phyloP scores from a whole-genome alignment of 2,113 vertebrate species.

The Paradisaea rubra region DNA sequence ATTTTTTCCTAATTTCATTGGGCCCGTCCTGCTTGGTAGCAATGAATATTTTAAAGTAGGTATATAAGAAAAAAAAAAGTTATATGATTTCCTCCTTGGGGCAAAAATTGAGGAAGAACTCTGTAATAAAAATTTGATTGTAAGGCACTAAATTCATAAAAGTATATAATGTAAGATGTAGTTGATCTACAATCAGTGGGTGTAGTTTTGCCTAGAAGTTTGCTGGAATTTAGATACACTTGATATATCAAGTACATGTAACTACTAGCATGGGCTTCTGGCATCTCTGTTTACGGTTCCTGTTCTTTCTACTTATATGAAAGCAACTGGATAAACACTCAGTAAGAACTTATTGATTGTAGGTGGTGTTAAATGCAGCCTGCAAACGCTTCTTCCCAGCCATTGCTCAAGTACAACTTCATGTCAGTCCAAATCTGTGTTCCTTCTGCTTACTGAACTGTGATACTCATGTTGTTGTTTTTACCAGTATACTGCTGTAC shows the following conservation, averaged over 20 bases:
- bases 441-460: neutral
- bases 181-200: neutral
- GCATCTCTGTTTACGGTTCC: neutral
- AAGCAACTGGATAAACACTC: neutral
- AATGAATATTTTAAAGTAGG: neutral
- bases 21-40: neutral
- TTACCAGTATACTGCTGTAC: neutral
- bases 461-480: neutral
- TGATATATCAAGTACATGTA: neutral
- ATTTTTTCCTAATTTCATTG: neutral
- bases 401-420: neutral
- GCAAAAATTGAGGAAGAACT: neutral
- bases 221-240: neutral
- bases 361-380: neutral
- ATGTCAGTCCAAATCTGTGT: neutral
- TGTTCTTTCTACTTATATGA: neutral
- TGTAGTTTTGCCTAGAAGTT: neutral
- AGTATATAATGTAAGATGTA: neutral
- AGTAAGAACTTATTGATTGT: neutral
- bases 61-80: neutral
- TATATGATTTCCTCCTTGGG: neutral
- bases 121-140: neutral
- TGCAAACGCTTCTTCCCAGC: neutral
- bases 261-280: neutral
- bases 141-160: neutral